These are phyloP conservation scores for Anas bahamensis DNA, from an alignment of 2,797 vertebrate genomes.

Conservation along the genomic window DNA sequence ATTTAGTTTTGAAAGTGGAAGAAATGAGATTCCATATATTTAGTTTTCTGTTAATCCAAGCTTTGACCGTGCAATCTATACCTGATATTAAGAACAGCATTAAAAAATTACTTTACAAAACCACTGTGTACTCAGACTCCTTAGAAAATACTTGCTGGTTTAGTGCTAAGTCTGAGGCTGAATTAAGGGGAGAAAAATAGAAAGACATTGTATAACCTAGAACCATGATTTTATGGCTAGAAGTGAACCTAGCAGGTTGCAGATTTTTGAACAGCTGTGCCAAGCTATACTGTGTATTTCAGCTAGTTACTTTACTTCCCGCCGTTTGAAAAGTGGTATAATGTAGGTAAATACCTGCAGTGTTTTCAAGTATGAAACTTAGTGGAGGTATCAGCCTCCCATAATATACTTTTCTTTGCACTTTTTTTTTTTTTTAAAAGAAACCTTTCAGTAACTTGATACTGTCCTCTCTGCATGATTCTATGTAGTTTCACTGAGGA, in stretches of 20 bases:
- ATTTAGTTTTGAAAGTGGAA: neutral
- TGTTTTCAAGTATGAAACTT: neutral
- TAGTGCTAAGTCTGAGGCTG: neutral
- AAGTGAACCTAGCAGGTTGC: neutral
- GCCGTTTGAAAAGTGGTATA: neutral
- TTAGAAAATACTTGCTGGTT: neutral
- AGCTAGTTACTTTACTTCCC: neutral
- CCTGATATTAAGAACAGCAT: neutral
- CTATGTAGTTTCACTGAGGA: neutral
- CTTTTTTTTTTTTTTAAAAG: neutral
- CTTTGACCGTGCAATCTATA: neutral
- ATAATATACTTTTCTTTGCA: neutral
- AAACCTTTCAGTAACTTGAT: neutral
- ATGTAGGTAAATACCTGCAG: neutral
- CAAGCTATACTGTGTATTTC: neutral
- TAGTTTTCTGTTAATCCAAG: neutral
- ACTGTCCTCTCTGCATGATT: neutral
- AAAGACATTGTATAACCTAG: neutral
- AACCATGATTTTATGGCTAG: neutral
- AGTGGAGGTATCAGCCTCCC: neutral
- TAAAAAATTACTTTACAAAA: neutral
- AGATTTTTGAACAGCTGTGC: neutral
- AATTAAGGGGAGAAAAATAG: neutral
- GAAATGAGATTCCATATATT: neutral
- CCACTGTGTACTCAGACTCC: neutral